Conservation (phyloP, 2,797 vertebrate genomes). For the Silurus lanzhouensis region DNA sequence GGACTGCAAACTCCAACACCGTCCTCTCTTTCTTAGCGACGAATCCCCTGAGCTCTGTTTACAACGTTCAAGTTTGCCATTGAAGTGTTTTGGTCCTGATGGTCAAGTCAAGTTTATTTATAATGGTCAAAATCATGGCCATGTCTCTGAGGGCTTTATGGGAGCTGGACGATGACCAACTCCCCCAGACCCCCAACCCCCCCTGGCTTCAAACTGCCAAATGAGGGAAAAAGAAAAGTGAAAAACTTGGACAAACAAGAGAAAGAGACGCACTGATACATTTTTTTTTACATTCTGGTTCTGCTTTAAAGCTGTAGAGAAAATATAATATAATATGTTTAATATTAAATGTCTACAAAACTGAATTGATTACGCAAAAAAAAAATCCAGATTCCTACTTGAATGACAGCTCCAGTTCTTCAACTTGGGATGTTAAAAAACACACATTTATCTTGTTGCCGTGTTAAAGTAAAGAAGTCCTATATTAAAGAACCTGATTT, state of each 20-base stretch:
- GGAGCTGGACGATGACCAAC: background rate
- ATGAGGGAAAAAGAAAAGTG: background rate
- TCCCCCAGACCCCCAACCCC: background rate
- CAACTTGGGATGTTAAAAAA: background rate
- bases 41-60: background rate
- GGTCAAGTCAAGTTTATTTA: constrained; percentile 17
- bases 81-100: constrained; percentile 16
- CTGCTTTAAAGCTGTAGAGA: background rate
- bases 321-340: background rate
- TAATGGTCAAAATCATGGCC: background rate
- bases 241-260: background rate
- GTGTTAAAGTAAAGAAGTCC: background rate
- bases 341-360: background rate
- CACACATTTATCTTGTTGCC: background rate
- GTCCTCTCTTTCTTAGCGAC: constrained; percentile 27
- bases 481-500: background rate
- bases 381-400: background rate
- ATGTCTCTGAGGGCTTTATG: background rate
- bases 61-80: background rate
- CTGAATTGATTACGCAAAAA: no score
- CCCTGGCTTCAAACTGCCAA: background rate
- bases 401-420: background rate
- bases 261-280: background rate
- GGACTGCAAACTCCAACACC: constrained; percentile 64
- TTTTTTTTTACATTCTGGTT: background rate